A percentile compares a stretch with the other conserved stretches of the same genome.
Conservation (phyloP, 2,888 invertebrate genomes). For the Eudemis profundana region DNA sequence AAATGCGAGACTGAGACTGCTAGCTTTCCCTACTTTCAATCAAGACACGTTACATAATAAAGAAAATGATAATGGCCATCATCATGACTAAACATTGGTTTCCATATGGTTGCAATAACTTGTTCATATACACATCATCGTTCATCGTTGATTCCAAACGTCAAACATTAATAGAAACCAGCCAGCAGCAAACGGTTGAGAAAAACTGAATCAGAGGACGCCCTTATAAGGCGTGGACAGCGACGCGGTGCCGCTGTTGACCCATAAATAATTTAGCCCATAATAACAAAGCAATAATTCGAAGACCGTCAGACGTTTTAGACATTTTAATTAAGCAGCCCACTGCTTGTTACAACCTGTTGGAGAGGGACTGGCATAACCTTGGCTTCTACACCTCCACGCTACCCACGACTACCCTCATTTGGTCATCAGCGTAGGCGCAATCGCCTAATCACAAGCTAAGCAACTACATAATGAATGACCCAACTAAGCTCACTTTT, state of each 20-base stretch:
- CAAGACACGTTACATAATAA: too few relatives aligned
- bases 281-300: slow-evolving; percentile 47
- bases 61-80: too few relatives aligned
- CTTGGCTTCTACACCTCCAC: slow-evolving; percentile 83
- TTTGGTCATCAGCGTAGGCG: slow-evolving; percentile 82
- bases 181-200: slow-evolving; percentile 13
- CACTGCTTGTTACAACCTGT: slow-evolving; percentile 74
- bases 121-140: background rate
- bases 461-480: slow-evolving; percentile 80
- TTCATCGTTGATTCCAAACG: background rate
- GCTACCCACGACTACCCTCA: slow-evolving; percentile 83
- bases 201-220: slow-evolving; percentile 38
- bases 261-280: slow-evolving; percentile 52
- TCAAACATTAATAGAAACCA: slow-evolving; percentile 3
- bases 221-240: slow-evolving; percentile 38
- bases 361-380: slow-evolving; percentile 78
- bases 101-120: too few relatives aligned
- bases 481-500: slow-evolving; percentile 74
- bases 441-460: slow-evolving; percentile 74
- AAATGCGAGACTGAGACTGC: slow-evolving; percentile 20
- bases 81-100: too few relatives aligned
- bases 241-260: slow-evolving; percentile 48
- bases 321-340: slow-evolving; percentile 79
- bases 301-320: slow-evolving; percentile 63
- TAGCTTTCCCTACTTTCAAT: slow-evolving; percentile 25